These are phyloP conservation scores for Macroglossus sobrinus DNA, from an alignment of 2,113 vertebrate genomes.

Conservation along the genomic window DNA sequence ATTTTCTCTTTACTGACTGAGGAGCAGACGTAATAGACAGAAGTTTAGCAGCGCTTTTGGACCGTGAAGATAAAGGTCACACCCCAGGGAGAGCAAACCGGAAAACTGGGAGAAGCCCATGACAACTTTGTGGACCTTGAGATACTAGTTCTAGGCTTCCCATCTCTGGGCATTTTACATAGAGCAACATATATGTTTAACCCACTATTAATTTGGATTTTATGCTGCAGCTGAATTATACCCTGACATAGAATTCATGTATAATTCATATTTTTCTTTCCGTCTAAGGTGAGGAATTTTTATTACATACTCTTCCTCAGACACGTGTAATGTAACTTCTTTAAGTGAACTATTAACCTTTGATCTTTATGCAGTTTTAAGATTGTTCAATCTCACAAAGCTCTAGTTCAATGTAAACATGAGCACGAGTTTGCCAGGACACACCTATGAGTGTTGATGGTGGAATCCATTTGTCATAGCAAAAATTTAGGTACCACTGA, in stretches of 20 bases:
- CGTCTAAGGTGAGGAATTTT: constrained; percentile 16
- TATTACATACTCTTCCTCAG: not conserved
- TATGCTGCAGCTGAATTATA: not conserved
- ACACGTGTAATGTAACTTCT: not conserved
- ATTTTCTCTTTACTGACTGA: not conserved
- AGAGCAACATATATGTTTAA: not conserved
- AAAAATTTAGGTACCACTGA: not conserved
- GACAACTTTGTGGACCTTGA: not conserved
- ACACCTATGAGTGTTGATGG: not conserved
- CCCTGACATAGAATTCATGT: not conserved
- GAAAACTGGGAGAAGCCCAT: not conserved
- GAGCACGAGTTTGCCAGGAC: not conserved
- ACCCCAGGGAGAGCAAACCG: not conserved
- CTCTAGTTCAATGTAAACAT: not conserved
- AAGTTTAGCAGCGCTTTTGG: not conserved
- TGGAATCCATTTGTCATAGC: not conserved
- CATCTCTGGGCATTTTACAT: not conserved
- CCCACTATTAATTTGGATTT: not conserved
- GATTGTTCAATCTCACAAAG: not conserved
- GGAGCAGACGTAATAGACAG: not conserved
- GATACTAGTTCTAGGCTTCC: not conserved
- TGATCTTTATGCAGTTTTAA: not conserved
- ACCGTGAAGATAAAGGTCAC: not conserved
- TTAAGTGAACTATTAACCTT: not conserved
- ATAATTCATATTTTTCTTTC: constrained; percentile 27